Evolutionary conservation across 1,140 invertebrate genomes (phyloP).

Genomic region (Geopemphigus sp.): DNA sequence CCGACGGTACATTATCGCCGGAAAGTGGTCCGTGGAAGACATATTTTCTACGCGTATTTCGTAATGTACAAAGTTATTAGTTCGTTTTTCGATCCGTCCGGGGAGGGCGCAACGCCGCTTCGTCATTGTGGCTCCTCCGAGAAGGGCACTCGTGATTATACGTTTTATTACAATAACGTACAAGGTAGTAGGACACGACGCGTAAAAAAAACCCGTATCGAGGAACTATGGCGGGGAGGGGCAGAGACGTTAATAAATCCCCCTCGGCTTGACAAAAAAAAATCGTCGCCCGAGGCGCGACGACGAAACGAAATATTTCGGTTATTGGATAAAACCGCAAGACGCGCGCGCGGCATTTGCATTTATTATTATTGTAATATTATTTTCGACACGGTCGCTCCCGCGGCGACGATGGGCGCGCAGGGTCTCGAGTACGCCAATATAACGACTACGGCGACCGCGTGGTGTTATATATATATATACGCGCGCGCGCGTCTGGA

Average conservation of each 20-base stretch:
- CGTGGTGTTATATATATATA: not conserved
- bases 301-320: conserved; percentile 2
- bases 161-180: no score
- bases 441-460: not conserved
- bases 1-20: no score
- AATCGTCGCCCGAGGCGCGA: conserved; percentile 7
- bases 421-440: conserved; percentile 19
- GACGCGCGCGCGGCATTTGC: not conserved
- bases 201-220: not conserved
- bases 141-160: no score
- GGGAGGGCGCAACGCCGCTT: no score
- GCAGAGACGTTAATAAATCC: no score
- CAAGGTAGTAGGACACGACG: no score
- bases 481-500: not conserved
- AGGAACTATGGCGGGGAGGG: no score
- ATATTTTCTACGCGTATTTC: no score
- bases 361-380: conserved; percentile 28
- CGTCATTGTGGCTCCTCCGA: no score
- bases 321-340: conserved; percentile 40
- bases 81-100: no score
- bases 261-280: conserved; percentile 11
- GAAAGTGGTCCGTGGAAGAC: no score
- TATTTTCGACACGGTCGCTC: conserved; percentile 34
- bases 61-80: no score
- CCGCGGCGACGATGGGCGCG: not conserved